A percentile compares a stretch with the other conserved stretches of the same genome.
phyloP scores from a whole-genome alignment of 2,888 invertebrate genomes.

The Synergus japonicus region DNA sequence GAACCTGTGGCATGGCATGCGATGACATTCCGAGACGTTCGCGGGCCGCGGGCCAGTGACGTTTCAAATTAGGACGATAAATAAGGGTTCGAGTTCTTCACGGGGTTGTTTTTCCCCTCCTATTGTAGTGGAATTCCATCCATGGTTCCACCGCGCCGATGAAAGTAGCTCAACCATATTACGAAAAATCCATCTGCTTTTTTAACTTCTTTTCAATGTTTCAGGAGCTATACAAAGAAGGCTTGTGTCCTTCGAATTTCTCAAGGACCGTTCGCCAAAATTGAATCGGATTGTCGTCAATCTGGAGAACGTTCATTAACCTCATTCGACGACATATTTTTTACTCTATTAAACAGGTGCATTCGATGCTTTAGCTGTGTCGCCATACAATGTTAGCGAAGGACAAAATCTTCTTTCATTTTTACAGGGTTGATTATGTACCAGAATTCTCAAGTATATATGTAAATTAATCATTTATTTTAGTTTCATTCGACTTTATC shows the following conservation, averaged over 20 bases:
- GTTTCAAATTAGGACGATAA: slow-evolving; percentile 66
- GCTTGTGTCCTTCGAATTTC: slow-evolving; percentile 54
- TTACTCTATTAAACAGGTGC: neutral
- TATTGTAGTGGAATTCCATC: slow-evolving; percentile 50
- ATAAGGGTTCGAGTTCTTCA: slow-evolving; percentile 53
- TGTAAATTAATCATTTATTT: no score
- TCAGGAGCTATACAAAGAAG: slow-evolving; percentile 17
- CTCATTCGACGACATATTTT: neutral
- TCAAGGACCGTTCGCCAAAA: slow-evolving; percentile 3
- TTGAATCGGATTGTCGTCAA: neutral
- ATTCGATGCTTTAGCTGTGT: no score
- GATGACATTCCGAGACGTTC: slow-evolving; percentile 56
- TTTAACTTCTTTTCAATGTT: slow-evolving; percentile 27
- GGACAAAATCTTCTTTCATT: no score
- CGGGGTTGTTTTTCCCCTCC: slow-evolving; percentile 36
- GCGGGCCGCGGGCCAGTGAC: slow-evolving; percentile 54
- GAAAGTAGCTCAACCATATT: neutral
- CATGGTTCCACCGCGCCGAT: neutral
- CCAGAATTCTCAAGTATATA: no score
- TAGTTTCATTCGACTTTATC: no score
- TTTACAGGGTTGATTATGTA: no score
- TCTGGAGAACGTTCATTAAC: neutral
- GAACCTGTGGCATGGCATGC: slow-evolving; percentile 30
- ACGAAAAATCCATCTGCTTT: slow-evolving; percentile 15
- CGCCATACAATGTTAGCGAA: no score